Evolutionary conservation across 1,140 invertebrate species (phyloP).

Genomic region (Himalopsyche phryganea): DNA sequence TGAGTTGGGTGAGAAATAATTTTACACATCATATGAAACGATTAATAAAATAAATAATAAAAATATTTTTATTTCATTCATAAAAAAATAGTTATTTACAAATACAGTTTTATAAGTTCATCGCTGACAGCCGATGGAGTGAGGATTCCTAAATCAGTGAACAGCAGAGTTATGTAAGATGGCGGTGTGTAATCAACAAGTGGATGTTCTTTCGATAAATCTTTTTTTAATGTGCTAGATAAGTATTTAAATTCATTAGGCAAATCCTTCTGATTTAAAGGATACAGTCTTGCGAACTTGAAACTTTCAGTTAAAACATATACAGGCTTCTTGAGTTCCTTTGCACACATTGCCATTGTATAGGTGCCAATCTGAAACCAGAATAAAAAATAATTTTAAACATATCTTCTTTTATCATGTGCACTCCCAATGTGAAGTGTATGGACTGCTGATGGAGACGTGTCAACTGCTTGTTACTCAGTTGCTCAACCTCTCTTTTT

Average conservation of each 20-base stretch:
- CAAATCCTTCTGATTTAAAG: constrained; percentile 87
- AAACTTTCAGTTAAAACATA: constrained; percentile 96
- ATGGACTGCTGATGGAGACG: no score
- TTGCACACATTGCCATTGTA: constrained; percentile 85
- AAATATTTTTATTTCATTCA: no score
- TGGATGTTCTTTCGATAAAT: constrained; percentile 76
- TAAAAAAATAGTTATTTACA: constrained; percentile 55
- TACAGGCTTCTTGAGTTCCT: constrained; percentile 90
- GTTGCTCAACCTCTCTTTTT: no score
- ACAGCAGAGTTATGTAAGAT: constrained; percentile 84
- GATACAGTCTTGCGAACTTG: constrained; percentile 92
- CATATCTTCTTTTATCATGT: no score
- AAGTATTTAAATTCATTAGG: constrained; percentile 81
- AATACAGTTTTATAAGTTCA: constrained; percentile 94
- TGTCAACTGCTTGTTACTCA: no score
- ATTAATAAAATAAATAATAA: no score
- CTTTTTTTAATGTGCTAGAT: constrained; percentile 65
- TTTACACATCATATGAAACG: no score
- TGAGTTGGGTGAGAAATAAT: no score
- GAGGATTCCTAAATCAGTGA: constrained; percentile 93
- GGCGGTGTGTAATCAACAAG: constrained; percentile 96
- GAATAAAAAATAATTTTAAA: constrained; percentile 33
- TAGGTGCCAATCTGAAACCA: constrained; percentile 81
- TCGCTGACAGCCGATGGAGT: constrained; percentile 96
- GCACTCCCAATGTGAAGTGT: no score